Conservation (phyloP, 35 echinoderm and acorn worm genomes). For the Strongylocentrotus purpuratus region DNA sequence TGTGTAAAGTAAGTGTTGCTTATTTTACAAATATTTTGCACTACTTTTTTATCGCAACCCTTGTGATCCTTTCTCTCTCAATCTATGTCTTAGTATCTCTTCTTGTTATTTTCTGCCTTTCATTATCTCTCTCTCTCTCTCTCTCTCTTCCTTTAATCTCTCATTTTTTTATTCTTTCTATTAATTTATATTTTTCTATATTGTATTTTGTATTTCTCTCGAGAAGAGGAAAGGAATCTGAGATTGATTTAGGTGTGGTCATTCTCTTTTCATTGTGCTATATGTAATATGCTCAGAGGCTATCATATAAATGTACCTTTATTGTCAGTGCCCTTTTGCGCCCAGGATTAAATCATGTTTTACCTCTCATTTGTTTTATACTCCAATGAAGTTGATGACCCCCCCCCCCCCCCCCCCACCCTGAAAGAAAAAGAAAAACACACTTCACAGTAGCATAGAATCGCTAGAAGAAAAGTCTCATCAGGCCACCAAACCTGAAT, state of each 20-base stretch:
- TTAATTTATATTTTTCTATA: not conserved
- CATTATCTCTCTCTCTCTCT: not conserved
- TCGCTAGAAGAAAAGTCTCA: too few relatives aligned
- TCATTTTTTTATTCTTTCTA: not conserved
- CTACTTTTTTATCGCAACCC: not conserved
- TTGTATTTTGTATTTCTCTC: too few relatives aligned
- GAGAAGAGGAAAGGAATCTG: not conserved
- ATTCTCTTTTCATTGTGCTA: not conserved
- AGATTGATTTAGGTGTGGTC: not conserved
- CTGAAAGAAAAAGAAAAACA: too few relatives aligned
- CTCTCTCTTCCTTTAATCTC: not conserved
- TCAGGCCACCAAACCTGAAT: too few relatives aligned
- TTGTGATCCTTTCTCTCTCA: not conserved
- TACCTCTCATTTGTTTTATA: too few relatives aligned
- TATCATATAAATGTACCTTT: not conserved
- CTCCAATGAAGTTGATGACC: too few relatives aligned
- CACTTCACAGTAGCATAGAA: too few relatives aligned
- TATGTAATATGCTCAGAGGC: not conserved
- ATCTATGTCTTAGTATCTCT: too few relatives aligned
- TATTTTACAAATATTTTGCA: too few relatives aligned
- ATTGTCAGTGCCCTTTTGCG: not conserved
- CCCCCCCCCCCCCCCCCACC: too few relatives aligned
- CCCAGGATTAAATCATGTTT: too few relatives aligned
- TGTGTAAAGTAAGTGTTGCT: too few relatives aligned
- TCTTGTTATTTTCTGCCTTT: not conserved